Evolutionary conservation across 92 coral and sea anemone species (phyloP).

Genomic region (Actinernus sp.): DNA sequence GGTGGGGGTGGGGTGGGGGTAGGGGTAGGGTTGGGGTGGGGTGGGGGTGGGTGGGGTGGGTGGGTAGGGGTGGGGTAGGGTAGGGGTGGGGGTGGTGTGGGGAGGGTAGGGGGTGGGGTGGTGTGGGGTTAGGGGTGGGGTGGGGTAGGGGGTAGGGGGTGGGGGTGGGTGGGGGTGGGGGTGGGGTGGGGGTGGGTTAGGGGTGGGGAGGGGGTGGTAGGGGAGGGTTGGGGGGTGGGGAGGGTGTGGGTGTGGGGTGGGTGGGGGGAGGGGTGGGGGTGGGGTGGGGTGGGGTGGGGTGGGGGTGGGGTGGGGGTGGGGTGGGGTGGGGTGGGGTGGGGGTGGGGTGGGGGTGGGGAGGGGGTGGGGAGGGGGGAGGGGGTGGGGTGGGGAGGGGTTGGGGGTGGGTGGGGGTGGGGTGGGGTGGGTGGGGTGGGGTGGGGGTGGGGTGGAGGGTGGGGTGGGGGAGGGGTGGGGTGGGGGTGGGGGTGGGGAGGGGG

Average conservation of each 20-base stretch:
- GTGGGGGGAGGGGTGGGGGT: slow-evolving; percentile 36
- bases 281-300: slow-evolving; percentile 25
- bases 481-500: slow-evolving; percentile 46
- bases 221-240: slow-evolving; percentile 33
- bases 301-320: slow-evolving; percentile 32
- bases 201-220: slow-evolving; percentile 58
- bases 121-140: slow-evolving; percentile 22
- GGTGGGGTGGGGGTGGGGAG: slow-evolving; percentile 5
- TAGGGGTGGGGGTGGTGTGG: slow-evolving; percentile 14
- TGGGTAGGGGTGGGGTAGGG: slow-evolving; percentile 34
- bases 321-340: slow-evolving; percentile 11
- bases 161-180: slow-evolving; percentile 19
- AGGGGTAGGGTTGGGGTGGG: slow-evolving; percentile 21
- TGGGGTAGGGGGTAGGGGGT: slow-evolving; percentile 53
- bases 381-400: slow-evolving; percentile 5
- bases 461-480: slow-evolving; percentile 37
- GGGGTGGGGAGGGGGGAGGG: slow-evolving; percentile 20
- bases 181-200: slow-evolving; percentile 25
- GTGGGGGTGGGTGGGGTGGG: too few relatives aligned
- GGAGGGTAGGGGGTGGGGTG: slow-evolving; percentile 23
- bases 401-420: slow-evolving; percentile 35
- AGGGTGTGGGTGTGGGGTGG: slow-evolving; percentile 44
- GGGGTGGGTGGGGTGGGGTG: slow-evolving; percentile 9
- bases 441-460: slow-evolving; percentile 14
- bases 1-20: slow-evolving; percentile 30